Percentiles rank a stretch among this genome's conserved stretches.
Evolutionary conservation across 1,140 invertebrate species (phyloP).

Genomic region (Diprion similis): DNA sequence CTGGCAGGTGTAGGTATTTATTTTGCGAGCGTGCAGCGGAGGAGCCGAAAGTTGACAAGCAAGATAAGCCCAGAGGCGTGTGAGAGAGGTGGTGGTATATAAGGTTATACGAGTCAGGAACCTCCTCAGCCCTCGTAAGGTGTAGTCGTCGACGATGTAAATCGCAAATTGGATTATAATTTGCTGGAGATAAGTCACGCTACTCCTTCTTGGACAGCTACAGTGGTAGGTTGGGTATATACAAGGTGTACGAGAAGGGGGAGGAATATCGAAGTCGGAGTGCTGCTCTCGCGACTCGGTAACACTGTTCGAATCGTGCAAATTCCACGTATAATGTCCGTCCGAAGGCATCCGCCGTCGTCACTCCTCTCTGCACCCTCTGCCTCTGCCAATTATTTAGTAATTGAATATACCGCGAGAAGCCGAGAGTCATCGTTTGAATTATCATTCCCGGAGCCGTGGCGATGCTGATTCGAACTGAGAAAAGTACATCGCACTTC

Average conservation of each 20-base stretch:
- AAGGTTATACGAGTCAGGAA: conserved; percentile 10
- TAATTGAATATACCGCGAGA: conserved; percentile 58
- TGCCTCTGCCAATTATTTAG: conserved; percentile 56
- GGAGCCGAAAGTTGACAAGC: conserved; percentile 4
- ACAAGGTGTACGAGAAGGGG: no score
- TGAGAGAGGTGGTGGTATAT: no score
- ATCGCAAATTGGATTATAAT: conserved; percentile 63
- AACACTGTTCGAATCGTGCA: no score
- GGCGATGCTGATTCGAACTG: no score
- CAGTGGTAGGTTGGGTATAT: conserved; percentile 10
- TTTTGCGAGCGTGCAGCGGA: not conserved
- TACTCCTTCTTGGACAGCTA: conserved; percentile 54
- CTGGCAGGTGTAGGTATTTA: not conserved
- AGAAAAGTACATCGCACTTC: no score
- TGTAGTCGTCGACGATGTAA: conserved; percentile 41
- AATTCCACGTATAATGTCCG: no score
- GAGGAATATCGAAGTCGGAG: conserved; percentile 19
- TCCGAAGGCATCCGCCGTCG: not conserved
- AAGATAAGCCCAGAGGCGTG: not conserved
- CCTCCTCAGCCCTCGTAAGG: not conserved
- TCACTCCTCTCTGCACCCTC: conserved; percentile 19
- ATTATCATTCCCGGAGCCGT: conserved; percentile 51
- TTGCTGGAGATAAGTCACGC: conserved; percentile 58
- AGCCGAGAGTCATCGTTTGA: conserved; percentile 59
- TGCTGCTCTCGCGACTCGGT: conserved; percentile 22